phyloP scores from a whole-genome alignment of 2,888 invertebrate genomes.

The Meandrusa payeni region DNA sequence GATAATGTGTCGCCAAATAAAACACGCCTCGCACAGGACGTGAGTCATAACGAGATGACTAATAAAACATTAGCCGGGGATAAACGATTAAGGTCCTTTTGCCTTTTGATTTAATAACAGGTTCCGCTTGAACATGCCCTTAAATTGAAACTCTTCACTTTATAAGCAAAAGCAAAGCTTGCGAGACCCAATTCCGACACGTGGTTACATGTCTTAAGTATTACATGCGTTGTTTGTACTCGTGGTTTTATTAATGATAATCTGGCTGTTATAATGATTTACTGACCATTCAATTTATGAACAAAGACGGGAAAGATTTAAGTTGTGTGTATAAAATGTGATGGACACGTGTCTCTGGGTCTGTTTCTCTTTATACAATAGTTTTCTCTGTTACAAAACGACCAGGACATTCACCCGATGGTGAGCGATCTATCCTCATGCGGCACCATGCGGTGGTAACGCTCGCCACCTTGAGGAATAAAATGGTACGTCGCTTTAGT shows the following conservation, averaged over 20 bases:
- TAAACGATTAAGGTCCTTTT: constrained; percentile 27
- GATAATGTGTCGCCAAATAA: constrained; percentile 20
- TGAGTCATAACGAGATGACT: constrained; percentile 23
- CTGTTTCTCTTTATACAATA: too few species aligned
- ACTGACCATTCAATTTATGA: constrained; percentile 31
- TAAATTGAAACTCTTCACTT: constrained; percentile 23
- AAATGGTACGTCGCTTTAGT: too few species aligned
- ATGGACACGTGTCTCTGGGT: constrained; percentile 6
- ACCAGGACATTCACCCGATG: too few species aligned
- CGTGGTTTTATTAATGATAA: constrained; percentile 30
- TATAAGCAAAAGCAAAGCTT: constrained; percentile 4
- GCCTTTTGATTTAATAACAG: constrained; percentile 27
- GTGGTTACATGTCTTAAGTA: constrained; percentile 24
- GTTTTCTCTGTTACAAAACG: too few species aligned
- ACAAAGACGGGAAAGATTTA: constrained; percentile 28
- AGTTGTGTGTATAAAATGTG: constrained; percentile 14
- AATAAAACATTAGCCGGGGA: constrained; percentile 14
- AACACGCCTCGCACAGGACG: constrained; percentile 13
- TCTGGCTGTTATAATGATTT: constrained; percentile 33
- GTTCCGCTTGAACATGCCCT: constrained; percentile 20
- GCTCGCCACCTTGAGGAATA: too few species aligned
- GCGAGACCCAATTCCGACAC: constrained; percentile 28
- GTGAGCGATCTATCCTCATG: too few species aligned
- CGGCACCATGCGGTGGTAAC: too few species aligned
- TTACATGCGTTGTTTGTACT: constrained; percentile 27